Evolutionary conservation across 2,797 vertebrate species (phyloP).

Genomic region (Ibycter americanus): DNA sequence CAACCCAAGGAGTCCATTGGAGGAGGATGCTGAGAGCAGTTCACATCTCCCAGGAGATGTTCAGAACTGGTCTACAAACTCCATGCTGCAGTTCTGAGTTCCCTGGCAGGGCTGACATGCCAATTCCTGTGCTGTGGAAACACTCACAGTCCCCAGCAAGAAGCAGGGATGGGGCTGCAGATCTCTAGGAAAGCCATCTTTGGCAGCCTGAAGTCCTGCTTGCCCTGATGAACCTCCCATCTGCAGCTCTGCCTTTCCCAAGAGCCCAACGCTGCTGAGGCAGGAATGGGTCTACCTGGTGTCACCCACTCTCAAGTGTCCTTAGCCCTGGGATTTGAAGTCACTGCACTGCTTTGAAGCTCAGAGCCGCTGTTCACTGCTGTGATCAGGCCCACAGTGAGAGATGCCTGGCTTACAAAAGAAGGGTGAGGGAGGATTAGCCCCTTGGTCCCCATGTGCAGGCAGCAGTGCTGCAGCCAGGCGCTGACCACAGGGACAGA

Average conservation of each 20-base stretch:
- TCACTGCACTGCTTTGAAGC: neutral
- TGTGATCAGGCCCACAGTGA: neutral
- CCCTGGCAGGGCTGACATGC: neutral
- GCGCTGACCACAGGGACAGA: fast-evolving
- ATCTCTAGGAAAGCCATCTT: neutral
- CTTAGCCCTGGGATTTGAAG: neutral
- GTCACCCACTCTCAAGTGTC: neutral
- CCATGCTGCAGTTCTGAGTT: neutral
- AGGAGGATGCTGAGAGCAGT: neutral
- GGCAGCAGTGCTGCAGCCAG: neutral
- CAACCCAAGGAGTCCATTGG: neutral
- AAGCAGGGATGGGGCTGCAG: neutral
- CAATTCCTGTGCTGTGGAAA: neutral
- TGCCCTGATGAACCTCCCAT: neutral
- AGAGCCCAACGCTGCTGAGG: neutral
- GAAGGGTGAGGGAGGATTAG: neutral
- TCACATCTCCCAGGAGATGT: neutral
- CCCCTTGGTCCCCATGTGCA: neutral
- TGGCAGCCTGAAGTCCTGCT: neutral
- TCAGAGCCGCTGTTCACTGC: neutral
- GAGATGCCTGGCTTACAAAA: neutral
- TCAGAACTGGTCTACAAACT: neutral
- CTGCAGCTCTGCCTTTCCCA: neutral
- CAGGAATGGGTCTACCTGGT: neutral
- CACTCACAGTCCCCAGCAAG: neutral